phyloP scores from a whole-genome alignment of 2,113 vertebrate genomes.

The Dryoscopus gambensis region DNA sequence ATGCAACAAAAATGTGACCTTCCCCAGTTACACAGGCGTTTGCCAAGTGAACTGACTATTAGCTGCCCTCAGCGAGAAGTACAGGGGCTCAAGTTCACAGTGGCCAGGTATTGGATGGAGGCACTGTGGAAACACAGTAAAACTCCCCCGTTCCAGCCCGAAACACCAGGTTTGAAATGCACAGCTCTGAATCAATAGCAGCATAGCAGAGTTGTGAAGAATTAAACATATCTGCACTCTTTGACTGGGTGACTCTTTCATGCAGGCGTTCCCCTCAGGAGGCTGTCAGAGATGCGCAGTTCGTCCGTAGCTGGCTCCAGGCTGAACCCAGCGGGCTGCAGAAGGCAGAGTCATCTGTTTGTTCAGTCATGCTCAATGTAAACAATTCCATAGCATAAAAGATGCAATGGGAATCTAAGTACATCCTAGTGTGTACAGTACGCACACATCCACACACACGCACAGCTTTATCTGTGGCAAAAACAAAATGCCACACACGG shows the following conservation, averaged over 20 bases:
- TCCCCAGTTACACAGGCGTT: background rate
- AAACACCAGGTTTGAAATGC: slow-evolving; percentile 43
- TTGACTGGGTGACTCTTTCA: slow-evolving; percentile 4
- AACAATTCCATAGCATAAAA: slow-evolving; percentile 74
- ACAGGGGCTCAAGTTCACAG: slow-evolving; percentile 64
- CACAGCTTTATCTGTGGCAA: slow-evolving; percentile 61
- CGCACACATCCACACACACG: background rate
- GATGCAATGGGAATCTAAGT: slow-evolving; percentile 67
- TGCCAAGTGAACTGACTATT: slow-evolving; percentile 19
- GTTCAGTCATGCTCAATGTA: slow-evolving; percentile 76
- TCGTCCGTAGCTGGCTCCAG: background rate
- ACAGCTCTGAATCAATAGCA: slow-evolving; percentile 81
- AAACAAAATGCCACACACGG: slow-evolving; percentile 63
- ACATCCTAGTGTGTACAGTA: slow-evolving; percentile 62
- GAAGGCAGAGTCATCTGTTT: slow-evolving; percentile 59
- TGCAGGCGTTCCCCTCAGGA: background rate
- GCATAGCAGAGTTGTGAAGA: slow-evolving; percentile 67
- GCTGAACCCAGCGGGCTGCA: slow-evolving; percentile 55
- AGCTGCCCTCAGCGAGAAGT: slow-evolving; percentile 39
- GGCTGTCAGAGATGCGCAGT: slow-evolving; percentile 21
- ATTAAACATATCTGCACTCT: slow-evolving; percentile 2
- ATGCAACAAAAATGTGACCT: slow-evolving; percentile 38
- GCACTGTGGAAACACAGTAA: slow-evolving; percentile 48
- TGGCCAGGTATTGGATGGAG: slow-evolving; percentile 66
- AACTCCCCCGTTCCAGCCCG: slow-evolving; percentile 41